Evolutionary conservation across 2,113 vertebrate species (phyloP).

Genomic region (Vicugna pacos): DNA sequence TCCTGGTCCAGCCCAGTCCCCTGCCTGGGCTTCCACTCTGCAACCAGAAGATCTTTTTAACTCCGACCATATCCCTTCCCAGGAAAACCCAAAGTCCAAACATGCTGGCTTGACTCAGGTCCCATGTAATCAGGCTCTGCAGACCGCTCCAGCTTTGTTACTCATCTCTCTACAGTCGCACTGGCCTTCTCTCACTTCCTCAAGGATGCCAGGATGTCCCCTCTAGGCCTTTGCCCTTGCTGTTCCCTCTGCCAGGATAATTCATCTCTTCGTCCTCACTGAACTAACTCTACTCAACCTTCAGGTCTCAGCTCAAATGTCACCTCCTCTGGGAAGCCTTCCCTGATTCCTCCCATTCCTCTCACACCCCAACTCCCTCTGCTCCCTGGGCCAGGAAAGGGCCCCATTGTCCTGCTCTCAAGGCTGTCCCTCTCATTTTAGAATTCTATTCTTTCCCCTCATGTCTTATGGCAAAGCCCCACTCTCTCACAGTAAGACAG

Average conservation of each 20-base stretch:
- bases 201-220: background rate
- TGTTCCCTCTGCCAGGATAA: background rate
- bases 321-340: background rate
- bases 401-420: background rate
- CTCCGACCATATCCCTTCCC: background rate
- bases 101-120: background rate
- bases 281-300: background rate
- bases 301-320: background rate
- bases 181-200: constrained; percentile 24
- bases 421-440: background rate
- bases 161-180: background rate
- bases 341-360: background rate
- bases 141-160: background rate
- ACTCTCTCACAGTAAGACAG: background rate
- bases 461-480: background rate
- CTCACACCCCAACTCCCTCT: background rate
- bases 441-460: background rate
- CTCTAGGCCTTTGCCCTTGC: background rate
- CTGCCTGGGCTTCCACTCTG: background rate
- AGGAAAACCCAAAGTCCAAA: background rate
- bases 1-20: background rate
- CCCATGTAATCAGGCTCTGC: background rate
- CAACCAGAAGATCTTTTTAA: background rate
- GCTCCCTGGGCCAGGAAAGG: background rate
- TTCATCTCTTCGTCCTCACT: background rate